phyloP scores from a whole-genome alignment of 2,113 vertebrate species.

The Pangasianodon gigas region DNA sequence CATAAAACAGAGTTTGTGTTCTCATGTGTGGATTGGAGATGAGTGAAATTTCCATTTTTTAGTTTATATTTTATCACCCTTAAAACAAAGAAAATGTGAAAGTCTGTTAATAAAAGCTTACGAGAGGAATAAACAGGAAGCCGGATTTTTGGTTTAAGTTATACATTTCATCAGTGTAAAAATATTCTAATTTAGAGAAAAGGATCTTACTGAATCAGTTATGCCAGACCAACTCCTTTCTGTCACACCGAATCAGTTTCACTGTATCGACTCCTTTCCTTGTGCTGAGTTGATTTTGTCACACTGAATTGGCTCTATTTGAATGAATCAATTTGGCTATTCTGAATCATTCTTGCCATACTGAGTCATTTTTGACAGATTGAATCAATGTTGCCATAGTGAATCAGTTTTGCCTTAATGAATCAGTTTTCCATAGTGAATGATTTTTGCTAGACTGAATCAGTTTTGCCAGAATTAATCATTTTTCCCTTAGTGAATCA shows the following conservation, averaged over 20 bases:
- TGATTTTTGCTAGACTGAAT: not conserved
- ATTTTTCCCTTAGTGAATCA: not conserved
- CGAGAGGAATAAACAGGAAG: not conserved
- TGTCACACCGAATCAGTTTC: not conserved
- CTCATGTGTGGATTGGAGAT: not conserved
- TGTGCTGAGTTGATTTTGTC: not conserved
- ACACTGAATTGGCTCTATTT: not conserved
- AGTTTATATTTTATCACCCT: not conserved
- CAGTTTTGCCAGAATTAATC: not conserved
- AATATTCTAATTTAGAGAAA: not conserved
- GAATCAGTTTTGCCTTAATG: not conserved
- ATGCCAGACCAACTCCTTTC: too few relatives aligned
- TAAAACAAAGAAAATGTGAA: not conserved
- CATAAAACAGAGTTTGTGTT: not conserved
- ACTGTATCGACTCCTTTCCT: not conserved
- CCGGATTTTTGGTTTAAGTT: not conserved
- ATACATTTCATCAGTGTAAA: not conserved
- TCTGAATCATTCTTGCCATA: not conserved
- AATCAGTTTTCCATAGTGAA: not conserved
- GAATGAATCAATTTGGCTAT: not conserved
- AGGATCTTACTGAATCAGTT: not conserved
- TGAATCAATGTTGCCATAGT: not conserved
- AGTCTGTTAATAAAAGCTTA: not conserved
- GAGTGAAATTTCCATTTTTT: not conserved
- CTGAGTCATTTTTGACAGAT: not conserved